Conservation (phyloP, 1,140 invertebrate species). For the Cyclina sinensis region DNA sequence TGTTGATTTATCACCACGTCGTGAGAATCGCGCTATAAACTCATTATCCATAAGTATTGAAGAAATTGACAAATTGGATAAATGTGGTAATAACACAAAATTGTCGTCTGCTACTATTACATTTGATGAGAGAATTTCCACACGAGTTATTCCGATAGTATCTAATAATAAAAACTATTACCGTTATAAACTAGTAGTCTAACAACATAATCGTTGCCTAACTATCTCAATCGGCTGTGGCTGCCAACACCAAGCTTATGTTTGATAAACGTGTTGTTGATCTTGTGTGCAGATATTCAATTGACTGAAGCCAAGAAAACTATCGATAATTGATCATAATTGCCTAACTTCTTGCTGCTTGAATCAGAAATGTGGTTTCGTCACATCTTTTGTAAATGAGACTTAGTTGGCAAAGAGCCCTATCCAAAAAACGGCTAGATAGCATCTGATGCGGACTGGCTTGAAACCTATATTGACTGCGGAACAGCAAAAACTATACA, state of each 20-base stretch:
- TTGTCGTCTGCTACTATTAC: neutral
- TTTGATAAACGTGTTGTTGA: neutral
- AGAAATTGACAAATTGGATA: conserved; percentile 27
- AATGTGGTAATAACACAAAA: conserved; percentile 48
- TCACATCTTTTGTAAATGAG: neutral
- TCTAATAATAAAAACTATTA: neutral
- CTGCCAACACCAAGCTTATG: neutral
- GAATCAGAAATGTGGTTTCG: neutral
- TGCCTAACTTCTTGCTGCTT: neutral
- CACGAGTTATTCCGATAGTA: conserved; percentile 7
- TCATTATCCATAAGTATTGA: conserved; percentile 25
- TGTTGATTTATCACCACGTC: conserved; percentile 30
- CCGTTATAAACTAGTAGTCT: conserved; percentile 3
- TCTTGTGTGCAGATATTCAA: neutral
- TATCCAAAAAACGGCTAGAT: too few relatives aligned
- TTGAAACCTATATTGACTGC: too few relatives aligned
- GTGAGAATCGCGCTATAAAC: conserved; percentile 39
- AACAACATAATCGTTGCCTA: conserved; percentile 21
- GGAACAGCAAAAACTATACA: too few relatives aligned
- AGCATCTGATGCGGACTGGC: too few relatives aligned
- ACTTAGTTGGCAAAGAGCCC: too few relatives aligned
- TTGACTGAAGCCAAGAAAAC: neutral
- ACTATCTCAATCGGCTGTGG: neutral
- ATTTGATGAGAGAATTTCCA: conserved; percentile 24
- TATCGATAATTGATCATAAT: conserved; percentile 11